Conservation (phyloP, 2,797 vertebrate species). For the Hemibagrus guttatus region DNA sequence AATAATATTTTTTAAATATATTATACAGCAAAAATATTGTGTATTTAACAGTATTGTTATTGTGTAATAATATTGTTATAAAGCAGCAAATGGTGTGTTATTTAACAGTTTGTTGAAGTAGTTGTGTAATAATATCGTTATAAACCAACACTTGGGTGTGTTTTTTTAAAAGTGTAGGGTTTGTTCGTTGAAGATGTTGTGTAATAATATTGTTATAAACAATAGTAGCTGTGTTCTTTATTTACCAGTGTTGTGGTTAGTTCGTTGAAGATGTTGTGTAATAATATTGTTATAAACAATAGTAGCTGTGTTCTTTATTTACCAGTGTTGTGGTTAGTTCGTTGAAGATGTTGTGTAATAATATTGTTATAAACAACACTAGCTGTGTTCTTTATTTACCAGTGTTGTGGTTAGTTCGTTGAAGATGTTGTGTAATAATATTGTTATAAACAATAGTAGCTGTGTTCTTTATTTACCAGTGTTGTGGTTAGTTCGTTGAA, state of each 20-base stretch:
- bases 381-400: background rate
- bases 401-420: too few species aligned
- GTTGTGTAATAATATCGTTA: background rate
- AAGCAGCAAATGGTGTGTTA: background rate
- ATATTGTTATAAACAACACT: background rate
- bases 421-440: too few species aligned
- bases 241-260: background rate
- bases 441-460: too few species aligned
- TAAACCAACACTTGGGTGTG: background rate
- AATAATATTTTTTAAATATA: too few species aligned
- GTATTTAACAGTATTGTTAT: background rate
- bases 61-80: background rate
- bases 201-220: too few species aligned
- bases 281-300: background rate
- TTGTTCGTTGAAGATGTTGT: too few species aligned
- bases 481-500: background rate
- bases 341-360: background rate
- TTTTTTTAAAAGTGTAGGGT: too few species aligned
- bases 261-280: background rate
- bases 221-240: background rate
- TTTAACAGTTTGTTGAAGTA: background rate
- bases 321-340: background rate
- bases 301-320: background rate
- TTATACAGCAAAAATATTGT: too few species aligned
- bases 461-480: background rate